Base-by-base conservation (phyloP, 2,113 vertebrate species). In the Anseranas semipalmata region DNA sequence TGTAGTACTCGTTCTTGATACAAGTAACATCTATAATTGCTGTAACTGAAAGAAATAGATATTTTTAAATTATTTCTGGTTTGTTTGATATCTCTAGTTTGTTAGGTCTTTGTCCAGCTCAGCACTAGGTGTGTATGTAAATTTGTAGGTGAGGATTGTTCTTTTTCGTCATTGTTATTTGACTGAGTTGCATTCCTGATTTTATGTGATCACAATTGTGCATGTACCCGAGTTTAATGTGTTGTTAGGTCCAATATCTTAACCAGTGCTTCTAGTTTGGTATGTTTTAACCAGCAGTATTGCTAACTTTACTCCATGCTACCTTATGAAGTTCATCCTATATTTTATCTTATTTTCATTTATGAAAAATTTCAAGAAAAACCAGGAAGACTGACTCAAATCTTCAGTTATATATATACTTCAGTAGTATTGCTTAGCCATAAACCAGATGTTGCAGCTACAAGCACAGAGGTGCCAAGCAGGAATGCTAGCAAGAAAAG, bases 381-480 rank as follows among this genome's bases (percentile, higher is more conserved):
- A 72, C 45, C 24, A 66, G 58, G 63, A 83, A 55, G 10, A n/a
- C 30, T 39, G 62, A 9, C 37, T 91, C 37, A 63, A 6, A 72
- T 84, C 33, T 71, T 93, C 9, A 14, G 87, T 75, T 84, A 27
- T 66, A n/a, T n/a, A n/a, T n/a, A n/a, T n/a, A n/a, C 87, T 32
- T 59, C 41, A 75, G 32, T 39, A 72, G 22, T 43, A 35, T 93
- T 87, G 85, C 93, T 93, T 45, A 91, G 58, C 85, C 77, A 67
- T 78, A 85, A 93, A 85, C 32, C 73, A 95, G 87, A 78, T 93
- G 65, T 81, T 95, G 68, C 46, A 94, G 74, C 74, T 75, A 37
- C 79, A 94, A 93, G 75, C 90, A 66, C 37, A 70, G 82, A 73
- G 55, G 39, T 5, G 2, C 48, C 75, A 73, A 90, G 35, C 75